Conservation (phyloP, 2,797 vertebrate genomes). For the Poecilia wingei region DNA sequence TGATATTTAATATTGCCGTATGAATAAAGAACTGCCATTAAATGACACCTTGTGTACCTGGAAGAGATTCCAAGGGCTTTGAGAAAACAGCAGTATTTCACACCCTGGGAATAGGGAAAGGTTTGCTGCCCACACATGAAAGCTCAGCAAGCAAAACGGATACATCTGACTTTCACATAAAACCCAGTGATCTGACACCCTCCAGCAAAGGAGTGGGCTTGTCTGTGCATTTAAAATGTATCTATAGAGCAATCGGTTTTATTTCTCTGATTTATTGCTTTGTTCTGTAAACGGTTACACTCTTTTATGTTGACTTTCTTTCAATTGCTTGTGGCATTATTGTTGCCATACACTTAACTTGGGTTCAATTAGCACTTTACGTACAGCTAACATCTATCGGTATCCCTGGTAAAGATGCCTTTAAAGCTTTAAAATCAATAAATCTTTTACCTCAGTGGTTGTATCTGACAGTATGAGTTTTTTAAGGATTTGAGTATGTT, state of each 20-base stretch:
- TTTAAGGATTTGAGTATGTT: background rate
- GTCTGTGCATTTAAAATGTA: slow-evolving; percentile 6
- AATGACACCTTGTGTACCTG: slow-evolving; percentile 3
- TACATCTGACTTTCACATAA: slow-evolving; percentile 13
- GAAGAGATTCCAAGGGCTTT: slow-evolving; percentile 6
- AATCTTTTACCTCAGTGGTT: background rate
- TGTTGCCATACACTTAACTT: background rate
- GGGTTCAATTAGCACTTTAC: background rate
- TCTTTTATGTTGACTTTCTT: slow-evolving; percentile 5
- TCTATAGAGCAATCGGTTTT: slow-evolving; percentile 7
- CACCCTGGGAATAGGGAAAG: slow-evolving; percentile 4
- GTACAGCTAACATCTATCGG: background rate
- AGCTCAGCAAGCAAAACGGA: slow-evolving; percentile 6
- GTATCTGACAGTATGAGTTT: background rate
- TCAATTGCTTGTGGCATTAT: background rate
- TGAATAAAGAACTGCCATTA: background rate
- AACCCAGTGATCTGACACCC: background rate
- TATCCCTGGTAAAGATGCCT: background rate
- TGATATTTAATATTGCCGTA: background rate
- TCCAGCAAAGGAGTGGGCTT: slow-evolving; percentile 8
- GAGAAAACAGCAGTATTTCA: slow-evolving; percentile 16
- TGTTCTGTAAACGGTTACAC: background rate
- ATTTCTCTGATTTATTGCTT: slow-evolving; percentile 10
- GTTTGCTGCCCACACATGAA: slow-evolving; percentile 10
- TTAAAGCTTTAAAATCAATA: background rate